Evolutionary conservation across 37 sponge, comb jelly and placozoan genomes (phyloP), one percentile per base, ranked within the genome.

Genomic region (Mnemiopsis leidyi): DNA sequence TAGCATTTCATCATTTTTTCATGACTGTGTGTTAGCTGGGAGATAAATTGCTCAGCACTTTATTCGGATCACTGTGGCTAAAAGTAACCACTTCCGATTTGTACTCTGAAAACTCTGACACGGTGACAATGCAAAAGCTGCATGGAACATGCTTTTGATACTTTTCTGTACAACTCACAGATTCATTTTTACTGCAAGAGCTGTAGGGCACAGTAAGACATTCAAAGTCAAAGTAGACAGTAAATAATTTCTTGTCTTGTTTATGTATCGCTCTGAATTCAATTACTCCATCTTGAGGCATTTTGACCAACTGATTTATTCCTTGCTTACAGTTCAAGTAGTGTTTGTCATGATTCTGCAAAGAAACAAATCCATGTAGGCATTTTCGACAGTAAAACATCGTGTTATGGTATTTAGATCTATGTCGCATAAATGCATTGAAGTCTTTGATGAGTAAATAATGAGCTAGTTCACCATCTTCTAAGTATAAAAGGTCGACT

Each of bases 381-480:
- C 82, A 79, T 29, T 79, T 79, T 35, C 82, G 31, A 23, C 82
- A 79, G 82, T 79, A 79, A 23, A 79, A 79, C 82, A 79, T 79
- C 18, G 82, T 36, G 82, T 79, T 9, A 7, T 79, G 82, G 35
- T 79, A 32, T 26, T 79, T 79, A 36, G 82, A 36, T 79, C 82
- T 79, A 20, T 26, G 18, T 32, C 82, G 35, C 82, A 79, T 79
- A 32, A 79, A 79, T 31, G 82, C 82, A 23, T n/a, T n/a, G n/a
- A n/a, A n/a, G n/a, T n/a, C n/a, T n/a, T n/a, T n/a, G n/a, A n/a
- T n/a, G n/a, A n/a, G 31, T 79, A 23, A 79, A 29, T 36, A 79
- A 79, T 79, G 82, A 79, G 82, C 36, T 3, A 38, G 31, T 31
- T 79, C 38, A 2, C 35, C 23, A 32, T 79, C 82, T 29, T 79